Evolutionary conservation across 1,140 invertebrate genomes (phyloP), one percentile per base, ranked within the genome.

Genomic region (Drosophila sp.): DNA sequence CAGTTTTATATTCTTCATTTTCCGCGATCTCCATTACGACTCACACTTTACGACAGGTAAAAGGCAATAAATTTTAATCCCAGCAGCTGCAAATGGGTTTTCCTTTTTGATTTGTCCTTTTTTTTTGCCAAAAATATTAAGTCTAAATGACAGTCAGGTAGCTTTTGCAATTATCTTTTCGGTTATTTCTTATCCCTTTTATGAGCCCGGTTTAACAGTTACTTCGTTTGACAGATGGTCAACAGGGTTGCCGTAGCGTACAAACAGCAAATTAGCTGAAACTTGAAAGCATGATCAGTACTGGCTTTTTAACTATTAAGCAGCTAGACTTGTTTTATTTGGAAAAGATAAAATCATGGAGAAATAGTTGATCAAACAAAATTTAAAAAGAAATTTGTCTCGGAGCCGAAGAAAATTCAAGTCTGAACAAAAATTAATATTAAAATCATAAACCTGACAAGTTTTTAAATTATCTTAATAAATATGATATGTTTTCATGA

Each of bases 121-220:
- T 9, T 13, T 27, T 48, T 48, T 11, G 32, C 13, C 6, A 18
- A 32, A 61, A 40, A 38, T 40, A 6, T 48, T 59, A 66, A 40
- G 13, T 32, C 16, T 11, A 13, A 50, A 40, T 53, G 7, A 8
- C 13, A 7, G 16, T 40, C 48, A 9, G 9, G 1, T n/a, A 8
- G 36, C 2, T 25, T 25, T 63, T 32, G 61, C 14, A 40, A 62
- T 11, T 36, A 18, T 43, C 14, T 7, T 43, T 18, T 14, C 14
- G 7, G 34, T 18, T 58, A 41, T 16, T 27, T 9, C 21, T 29
- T 50, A 48, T 32, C 34, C 53, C n/a, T 54, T 80, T 82, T 81
- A 81, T 64, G 75, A 59, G 34, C 48, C 11, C 9, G 69, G 69
- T 63, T 80, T 82, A 80, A 80, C 79, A 46, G 78, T 82, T 72